Percentiles rank a stretch among this genome's conserved stretches.
These are phyloP conservation scores for Eristalis tenax DNA, from an alignment of 2,888 invertebrate species.

Conservation along the genomic window DNA sequence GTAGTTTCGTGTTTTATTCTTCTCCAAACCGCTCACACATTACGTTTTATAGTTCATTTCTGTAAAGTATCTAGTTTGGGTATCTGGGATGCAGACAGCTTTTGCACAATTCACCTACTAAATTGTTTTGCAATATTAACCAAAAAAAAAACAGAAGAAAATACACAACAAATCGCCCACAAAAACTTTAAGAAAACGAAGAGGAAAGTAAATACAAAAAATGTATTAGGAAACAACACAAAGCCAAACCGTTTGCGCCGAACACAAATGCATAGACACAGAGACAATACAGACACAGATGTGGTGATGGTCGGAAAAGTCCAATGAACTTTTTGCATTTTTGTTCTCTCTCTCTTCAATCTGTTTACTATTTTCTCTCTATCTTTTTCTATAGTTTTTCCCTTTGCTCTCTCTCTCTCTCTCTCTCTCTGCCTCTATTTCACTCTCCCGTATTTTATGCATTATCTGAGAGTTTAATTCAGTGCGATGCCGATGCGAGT, in stretches of 20 bases:
- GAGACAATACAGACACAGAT: slow-evolving; percentile 6
- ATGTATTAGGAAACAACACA: slow-evolving; percentile 50
- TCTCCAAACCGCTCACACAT: slow-evolving; percentile 16
- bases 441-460: neutral
- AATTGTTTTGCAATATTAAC: slow-evolving; percentile 61
- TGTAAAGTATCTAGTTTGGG: slow-evolving; percentile 17
- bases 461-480: slow-evolving; percentile 8
- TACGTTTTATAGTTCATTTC: slow-evolving; percentile 33
- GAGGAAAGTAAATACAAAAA: slow-evolving; percentile 47
- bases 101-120: slow-evolving; percentile 67
- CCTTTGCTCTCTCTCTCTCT: neutral
- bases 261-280: slow-evolving; percentile 8
- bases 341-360: slow-evolving; percentile 28
- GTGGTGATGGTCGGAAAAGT: slow-evolving; percentile 66
- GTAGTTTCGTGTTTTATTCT: slow-evolving; percentile 25
- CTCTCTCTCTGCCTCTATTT: neutral
- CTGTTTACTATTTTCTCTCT: slow-evolving; percentile 36
- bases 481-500: neutral
- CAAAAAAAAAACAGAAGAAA: neutral
- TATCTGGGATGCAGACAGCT: slow-evolving; percentile 49
- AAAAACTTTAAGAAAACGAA: slow-evolving; percentile 23
- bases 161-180: slow-evolving; percentile 39
- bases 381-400: slow-evolving; percentile 12
- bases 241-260: slow-evolving; percentile 34
- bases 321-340: slow-evolving; percentile 71